phyloP scores from a whole-genome alignment of 2,797 vertebrate genomes.

The Cheirogaleus major region DNA sequence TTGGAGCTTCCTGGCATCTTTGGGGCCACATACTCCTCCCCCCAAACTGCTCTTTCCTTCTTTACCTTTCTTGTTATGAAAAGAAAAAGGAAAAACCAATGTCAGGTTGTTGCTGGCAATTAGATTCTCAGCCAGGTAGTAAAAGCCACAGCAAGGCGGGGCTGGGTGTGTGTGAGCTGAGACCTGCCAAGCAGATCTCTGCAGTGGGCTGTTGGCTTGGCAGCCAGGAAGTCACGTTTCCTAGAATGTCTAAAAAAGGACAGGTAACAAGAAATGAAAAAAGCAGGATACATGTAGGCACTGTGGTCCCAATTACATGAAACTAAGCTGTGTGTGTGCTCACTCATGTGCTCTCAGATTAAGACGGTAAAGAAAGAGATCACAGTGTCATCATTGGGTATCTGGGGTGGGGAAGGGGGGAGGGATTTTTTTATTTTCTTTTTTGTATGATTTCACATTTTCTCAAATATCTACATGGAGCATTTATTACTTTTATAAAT shows the following conservation, averaged over 20 bases:
- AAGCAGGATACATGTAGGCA: rapidly evolving
- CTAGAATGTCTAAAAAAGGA: background rate
- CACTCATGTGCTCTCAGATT: rapidly evolving
- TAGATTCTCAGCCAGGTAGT: background rate
- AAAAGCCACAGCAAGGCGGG: background rate
- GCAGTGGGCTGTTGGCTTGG: background rate
- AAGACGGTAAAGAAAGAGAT: background rate
- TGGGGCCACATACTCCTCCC: too few relatives aligned
- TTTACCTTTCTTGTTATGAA: background rate
- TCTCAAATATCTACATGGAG: background rate
- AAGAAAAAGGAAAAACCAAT: background rate
- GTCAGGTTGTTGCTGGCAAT: background rate
- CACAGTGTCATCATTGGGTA: background rate
- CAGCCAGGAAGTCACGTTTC: background rate
- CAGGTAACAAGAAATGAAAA: background rate
- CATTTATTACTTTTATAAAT: background rate
- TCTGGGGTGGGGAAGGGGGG: background rate
- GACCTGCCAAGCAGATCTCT: background rate
- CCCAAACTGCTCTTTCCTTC: background rate
- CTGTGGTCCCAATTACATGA: background rate
- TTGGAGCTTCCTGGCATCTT: background rate
- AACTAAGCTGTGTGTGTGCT: background rate
- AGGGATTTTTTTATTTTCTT: background rate
- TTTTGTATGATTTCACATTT: background rate
- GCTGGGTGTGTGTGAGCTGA: background rate